Evolutionary conservation across 2,888 invertebrate genomes (phyloP), one percentile per base, ranked within the genome.

Genomic region (Theristus sp.): DNA sequence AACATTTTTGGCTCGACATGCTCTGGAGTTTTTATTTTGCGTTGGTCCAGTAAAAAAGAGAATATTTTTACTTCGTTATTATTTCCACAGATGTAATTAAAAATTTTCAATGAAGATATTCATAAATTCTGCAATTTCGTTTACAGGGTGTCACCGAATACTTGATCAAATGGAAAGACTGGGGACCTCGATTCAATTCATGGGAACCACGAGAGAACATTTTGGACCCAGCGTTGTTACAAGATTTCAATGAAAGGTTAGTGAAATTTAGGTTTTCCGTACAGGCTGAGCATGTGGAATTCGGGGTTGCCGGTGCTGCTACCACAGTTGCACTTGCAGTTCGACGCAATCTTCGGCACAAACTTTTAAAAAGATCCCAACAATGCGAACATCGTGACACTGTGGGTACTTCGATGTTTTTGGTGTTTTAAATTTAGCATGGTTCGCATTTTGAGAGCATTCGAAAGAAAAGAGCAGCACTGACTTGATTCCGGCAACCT

Each of bases 181-280:
- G 67, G 67, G 60, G 60, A 20, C 30, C 63, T 26, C 63, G 62
- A 62, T 65, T 31, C 47, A 66, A 68, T 52, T 65, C 68, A 10
- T 68, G 68, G 68, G 68, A 68, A 54, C 68, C 68, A 3, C 61
- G 53, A 26, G 67, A 67, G 47, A 68, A 68, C 59, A 68, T 68
- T 29, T 60, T 68, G 24, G 68, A 68, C 55, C 60, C 62, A 27
- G 61, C 64, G 13, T 62, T 68, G 1, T 61, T 68, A 6, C 60
- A 63, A 24, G 66, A 68, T 25, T 68, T 62, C 61, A 60, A 64
- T 22, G 59, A 60, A 31, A 3, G 59, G 59, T 59, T 20, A 2
- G 59, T 38, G 1, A 24, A 27, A 2, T 25, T 27, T 27, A 10
- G 10, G 13, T 26, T 13, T n/a, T n/a, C n/a, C n/a, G n/a, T n/a